Conservation (phyloP, 2,888 invertebrate species). For the Drosophila siamana region DNA sequence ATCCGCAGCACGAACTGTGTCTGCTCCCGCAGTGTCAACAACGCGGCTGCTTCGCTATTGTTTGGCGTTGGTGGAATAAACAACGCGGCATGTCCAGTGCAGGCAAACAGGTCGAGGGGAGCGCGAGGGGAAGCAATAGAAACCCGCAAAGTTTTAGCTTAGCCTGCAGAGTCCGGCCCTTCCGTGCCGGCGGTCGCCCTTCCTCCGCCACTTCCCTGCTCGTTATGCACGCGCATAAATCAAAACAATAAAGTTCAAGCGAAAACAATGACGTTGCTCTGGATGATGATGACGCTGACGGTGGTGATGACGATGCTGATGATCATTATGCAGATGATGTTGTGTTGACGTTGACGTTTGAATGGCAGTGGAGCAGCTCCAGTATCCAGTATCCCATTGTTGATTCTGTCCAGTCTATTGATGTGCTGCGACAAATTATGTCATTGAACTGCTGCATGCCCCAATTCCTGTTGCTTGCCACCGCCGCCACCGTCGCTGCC, state of each 20-base stretch:
- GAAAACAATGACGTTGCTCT: slow-evolving; percentile 70
- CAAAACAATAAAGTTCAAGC: slow-evolving; percentile 81
- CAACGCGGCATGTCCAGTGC: slow-evolving; percentile 74
- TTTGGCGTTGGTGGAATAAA: slow-evolving; percentile 76
- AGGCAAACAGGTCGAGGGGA: slow-evolving; percentile 54
- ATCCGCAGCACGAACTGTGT: slow-evolving; percentile 8
- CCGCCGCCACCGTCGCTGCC: too few relatives aligned
- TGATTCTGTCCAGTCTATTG: slow-evolving; percentile 65
- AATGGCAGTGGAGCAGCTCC: slow-evolving; percentile 38
- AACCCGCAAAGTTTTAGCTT: slow-evolving; percentile 76
- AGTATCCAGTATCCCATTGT: slow-evolving; percentile 46
- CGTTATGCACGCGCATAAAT: slow-evolving; percentile 73
- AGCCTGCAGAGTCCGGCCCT: slow-evolving; percentile 44
- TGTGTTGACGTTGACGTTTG: slow-evolving; percentile 46
- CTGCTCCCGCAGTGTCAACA: slow-evolving; percentile 49
- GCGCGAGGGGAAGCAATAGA: slow-evolving; percentile 39
- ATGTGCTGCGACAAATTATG: slow-evolving; percentile 80
- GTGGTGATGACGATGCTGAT: slow-evolving; percentile 11
- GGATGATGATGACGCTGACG: slow-evolving; percentile 12
- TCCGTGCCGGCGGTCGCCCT: background rate
- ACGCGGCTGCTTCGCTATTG: slow-evolving; percentile 62
- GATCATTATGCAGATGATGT: slow-evolving; percentile 31
- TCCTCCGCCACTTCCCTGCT: slow-evolving; percentile 1
- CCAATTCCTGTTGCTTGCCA: background rate
- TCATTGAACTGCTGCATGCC: slow-evolving; percentile 70